Evolutionary conservation across 2,888 invertebrate genomes (phyloP).

Genomic region (Aphidius colemani): DNA sequence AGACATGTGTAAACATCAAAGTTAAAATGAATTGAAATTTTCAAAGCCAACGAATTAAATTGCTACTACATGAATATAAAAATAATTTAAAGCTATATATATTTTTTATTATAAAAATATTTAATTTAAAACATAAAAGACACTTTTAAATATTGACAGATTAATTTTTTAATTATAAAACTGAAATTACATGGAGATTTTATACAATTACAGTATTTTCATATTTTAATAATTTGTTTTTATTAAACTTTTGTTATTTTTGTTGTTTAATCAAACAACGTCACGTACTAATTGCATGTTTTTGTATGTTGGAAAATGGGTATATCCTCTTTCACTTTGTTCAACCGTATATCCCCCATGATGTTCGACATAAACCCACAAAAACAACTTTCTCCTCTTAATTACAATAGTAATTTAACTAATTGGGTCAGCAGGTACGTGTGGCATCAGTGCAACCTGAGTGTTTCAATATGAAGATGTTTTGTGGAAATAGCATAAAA

Average conservation of each 20-base stretch:
- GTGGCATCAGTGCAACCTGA: not conserved
- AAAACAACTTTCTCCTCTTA: constrained; percentile 15
- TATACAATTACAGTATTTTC: not conserved
- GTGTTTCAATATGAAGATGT: too few relatives aligned
- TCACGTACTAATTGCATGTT: constrained; percentile 6
- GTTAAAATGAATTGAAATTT: constrained; percentile 6
- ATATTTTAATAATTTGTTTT: not conserved
- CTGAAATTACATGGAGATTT: not conserved
- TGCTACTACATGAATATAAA: too few relatives aligned
- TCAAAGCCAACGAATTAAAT: not conserved
- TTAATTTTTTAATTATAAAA: too few relatives aligned
- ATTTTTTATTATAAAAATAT: too few relatives aligned
- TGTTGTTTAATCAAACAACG: constrained; percentile 5
- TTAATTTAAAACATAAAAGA: too few relatives aligned
- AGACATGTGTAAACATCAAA: constrained; percentile 16
- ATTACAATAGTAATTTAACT: constrained; percentile 19
- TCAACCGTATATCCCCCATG: constrained; percentile 10
- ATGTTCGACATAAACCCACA: constrained; percentile 3
- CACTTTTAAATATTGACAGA: too few relatives aligned
- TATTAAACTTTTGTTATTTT: not conserved
- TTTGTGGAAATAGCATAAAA: too few relatives aligned
- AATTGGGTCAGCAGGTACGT: constrained; percentile 17
- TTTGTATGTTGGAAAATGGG: constrained; percentile 10
- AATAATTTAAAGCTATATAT: too few relatives aligned
- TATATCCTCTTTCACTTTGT: constrained; percentile 12